A percentile compares a stretch with the other conserved stretches of the same genome.
phyloP scores from a whole-genome alignment of 2,888 invertebrate genomes.

The Eupithecia pulchellata region DNA sequence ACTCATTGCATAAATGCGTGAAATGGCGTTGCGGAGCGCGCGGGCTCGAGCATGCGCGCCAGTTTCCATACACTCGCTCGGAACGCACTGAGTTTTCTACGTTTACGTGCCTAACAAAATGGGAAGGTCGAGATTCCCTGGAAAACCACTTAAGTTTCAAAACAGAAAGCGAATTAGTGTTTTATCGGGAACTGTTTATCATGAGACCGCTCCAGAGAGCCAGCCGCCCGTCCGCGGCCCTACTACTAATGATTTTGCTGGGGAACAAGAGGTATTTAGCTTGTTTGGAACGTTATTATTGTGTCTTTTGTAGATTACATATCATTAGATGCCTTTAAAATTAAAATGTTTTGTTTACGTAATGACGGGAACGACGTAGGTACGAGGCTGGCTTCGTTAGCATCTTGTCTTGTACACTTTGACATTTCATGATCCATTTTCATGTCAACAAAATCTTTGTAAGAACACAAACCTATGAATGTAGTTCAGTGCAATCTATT shows the following conservation, averaged over 20 bases:
- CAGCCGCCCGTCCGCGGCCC: conserved; percentile 78
- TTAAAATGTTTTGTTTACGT: conserved; percentile 80
- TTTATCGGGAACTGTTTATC: conserved; percentile 87
- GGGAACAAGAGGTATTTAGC: conserved; percentile 77
- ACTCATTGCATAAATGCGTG: conserved; percentile 84
- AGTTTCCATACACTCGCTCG: conserved; percentile 79
- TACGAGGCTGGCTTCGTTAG: conserved; percentile 56
- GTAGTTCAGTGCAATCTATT: conserved; percentile 19
- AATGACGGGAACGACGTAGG: conserved; percentile 66
- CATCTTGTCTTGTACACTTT: conserved; percentile 58
- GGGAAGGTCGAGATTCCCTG: conserved; percentile 94
- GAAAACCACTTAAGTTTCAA: conserved; percentile 94
- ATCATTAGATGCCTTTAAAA: conserved; percentile 55
- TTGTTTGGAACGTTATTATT: conserved; percentile 52
- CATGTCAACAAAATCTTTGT: conserved; percentile 69
- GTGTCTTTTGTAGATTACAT: conserved; percentile 53
- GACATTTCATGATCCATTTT: conserved; percentile 69
- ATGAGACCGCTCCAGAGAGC: conserved; percentile 78
- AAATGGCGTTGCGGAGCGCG: conserved; percentile 85
- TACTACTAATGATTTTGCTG: conserved; percentile 77
- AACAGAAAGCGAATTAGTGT: conserved; percentile 94
- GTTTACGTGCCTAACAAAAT: conserved; percentile 87
- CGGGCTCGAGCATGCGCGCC: conserved; percentile 85
- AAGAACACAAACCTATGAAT: conserved; percentile 17
- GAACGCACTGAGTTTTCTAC: conserved; percentile 84